These are phyloP conservation scores for Pleuronectes platessa DNA, from an alignment of 2,113 vertebrate genomes.

Conservation along the genomic window DNA sequence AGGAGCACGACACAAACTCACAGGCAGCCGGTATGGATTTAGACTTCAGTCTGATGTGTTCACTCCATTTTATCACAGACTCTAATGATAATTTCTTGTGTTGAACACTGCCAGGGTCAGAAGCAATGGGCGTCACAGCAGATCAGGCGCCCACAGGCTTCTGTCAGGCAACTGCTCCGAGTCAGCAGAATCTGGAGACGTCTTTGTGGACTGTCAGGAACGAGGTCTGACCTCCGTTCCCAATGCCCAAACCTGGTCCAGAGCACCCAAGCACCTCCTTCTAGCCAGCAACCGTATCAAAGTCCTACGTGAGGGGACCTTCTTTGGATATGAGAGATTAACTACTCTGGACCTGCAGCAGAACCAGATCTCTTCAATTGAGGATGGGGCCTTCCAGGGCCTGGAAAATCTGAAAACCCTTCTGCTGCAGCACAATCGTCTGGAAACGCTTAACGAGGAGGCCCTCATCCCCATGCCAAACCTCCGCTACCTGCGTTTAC, in stretches of 20 bases:
- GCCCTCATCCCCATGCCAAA: slow-evolving; percentile 87
- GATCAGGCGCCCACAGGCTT: slow-evolving; percentile 77
- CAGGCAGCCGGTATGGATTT: slow-evolving; percentile 57
- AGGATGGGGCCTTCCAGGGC: slow-evolving; percentile 88
- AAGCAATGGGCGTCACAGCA: slow-evolving; percentile 54
- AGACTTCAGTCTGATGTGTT: background rate
- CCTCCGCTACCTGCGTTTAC: slow-evolving; percentile 90
- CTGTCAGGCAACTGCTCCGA: slow-evolving; percentile 83
- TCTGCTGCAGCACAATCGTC: slow-evolving; percentile 92
- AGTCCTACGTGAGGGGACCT: slow-evolving; percentile 64
- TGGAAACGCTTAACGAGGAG: slow-evolving; percentile 88
- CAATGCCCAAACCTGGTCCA: slow-evolving; percentile 82
- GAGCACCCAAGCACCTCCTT: slow-evolving; percentile 89
- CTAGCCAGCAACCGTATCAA: slow-evolving; percentile 90
- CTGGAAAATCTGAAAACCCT: slow-evolving; percentile 89
- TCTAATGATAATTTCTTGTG: background rate
- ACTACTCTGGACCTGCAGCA: slow-evolving; percentile 94
- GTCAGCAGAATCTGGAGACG: slow-evolving; percentile 85
- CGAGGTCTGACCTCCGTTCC: slow-evolving; percentile 83
- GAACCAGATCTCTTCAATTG: slow-evolving; percentile 91
- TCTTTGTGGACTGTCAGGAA: slow-evolving; percentile 92
- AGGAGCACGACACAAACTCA: slow-evolving; percentile 55
- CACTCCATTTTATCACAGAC: background rate
- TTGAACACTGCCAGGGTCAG: slow-evolving; percentile 59
- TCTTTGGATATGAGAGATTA: slow-evolving; percentile 74